Evolutionary conservation across 30 jellyfish, hydroid and myxozoan genomes (phyloP).

Genomic region (Cassiopea xamachana): DNA sequence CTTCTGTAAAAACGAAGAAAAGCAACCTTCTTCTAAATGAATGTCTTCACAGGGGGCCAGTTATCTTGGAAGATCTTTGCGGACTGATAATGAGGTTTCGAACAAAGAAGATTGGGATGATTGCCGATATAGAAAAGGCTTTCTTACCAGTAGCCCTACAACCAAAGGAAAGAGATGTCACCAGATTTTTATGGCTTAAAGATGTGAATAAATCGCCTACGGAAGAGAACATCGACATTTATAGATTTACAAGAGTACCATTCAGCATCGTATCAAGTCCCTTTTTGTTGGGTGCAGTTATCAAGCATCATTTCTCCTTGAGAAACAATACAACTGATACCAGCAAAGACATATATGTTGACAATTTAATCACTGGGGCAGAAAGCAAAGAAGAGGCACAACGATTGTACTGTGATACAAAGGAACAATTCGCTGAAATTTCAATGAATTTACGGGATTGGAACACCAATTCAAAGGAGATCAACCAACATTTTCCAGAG

Average conservation of each 20-base stretch:
- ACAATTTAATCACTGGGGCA: constrained; percentile 43
- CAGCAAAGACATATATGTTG: constrained; percentile 29
- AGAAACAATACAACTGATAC: background rate
- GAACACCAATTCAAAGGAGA: constrained; percentile 13
- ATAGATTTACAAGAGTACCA: constrained; percentile 49
- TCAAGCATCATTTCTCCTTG: constrained; percentile 39
- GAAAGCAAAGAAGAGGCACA: constrained; percentile 19
- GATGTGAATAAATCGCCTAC: constrained; percentile 12
- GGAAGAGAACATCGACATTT: constrained; percentile 16
- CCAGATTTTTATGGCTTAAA: constrained; percentile 56
- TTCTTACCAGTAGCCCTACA: constrained; percentile 43
- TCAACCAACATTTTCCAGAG: background rate
- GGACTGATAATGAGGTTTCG: constrained; percentile 35
- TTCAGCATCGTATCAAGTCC: constrained; percentile 47
- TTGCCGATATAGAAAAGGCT: constrained; percentile 22
- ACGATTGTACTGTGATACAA: constrained; percentile 31
- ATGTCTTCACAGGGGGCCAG: constrained; percentile 49
- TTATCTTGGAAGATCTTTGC: constrained; percentile 55
- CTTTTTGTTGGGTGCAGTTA: constrained; percentile 44
- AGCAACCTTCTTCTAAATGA: constrained; percentile 5
- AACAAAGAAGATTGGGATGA: constrained; percentile 9
- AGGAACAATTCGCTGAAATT: background rate
- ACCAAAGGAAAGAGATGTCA: constrained; percentile 52
- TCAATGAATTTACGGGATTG: constrained; percentile 59
- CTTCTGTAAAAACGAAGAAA: constrained; percentile 47